Evolutionary conservation across 2,888 invertebrate species (phyloP), one percentile per base, ranked within the genome.

Genomic region (Palloptera scutellata): DNA sequence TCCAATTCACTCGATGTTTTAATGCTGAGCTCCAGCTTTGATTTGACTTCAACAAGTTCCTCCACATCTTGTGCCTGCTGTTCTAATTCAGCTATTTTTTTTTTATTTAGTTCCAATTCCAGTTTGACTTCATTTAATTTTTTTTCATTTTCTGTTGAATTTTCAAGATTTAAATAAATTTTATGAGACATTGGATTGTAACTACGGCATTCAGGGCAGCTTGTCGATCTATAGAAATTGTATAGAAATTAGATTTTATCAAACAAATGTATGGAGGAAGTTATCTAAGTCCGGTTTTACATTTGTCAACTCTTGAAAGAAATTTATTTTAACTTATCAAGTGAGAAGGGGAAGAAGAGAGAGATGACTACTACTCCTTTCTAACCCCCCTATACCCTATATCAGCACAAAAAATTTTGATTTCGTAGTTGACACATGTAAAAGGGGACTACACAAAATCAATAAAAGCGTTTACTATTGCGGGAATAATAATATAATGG

Each of bases 171-270:
- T 41, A 80, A 71, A 62, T 71, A 77, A 0, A 80, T 66, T 45
- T 75, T 74, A 59, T 76, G 71, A 15, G 59, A 72, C 0, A 62
- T 51, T 1, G 66, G 61, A 57, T 53, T 64, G 1, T 11, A 10
- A 4, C 20, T 41, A 5, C 80, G 79, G 57, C 80, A 80, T 59
- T 74, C 68, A 4, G 80, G 81, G 41, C 80, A 80, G 59, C 65
- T 72, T n/a, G 30, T 57, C n/a, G 75, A 74, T 40, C 81, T 81
- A 59, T 1, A 6, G 30, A 40, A 59, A 55, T 57, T 9, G 55
- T n/a, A 43, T 10, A 20, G 8, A 30, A 40, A 13, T n/a, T n/a
- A n/a, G n/a, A n/a, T n/a, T n/a, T n/a, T n/a, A n/a, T n/a, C 30
- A 51, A 51, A 30, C 6, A 57, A 53, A 2, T 11, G 1, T 13